Base-by-base conservation (phyloP, 2,113 vertebrate species). In the Zosterops lateralis region DNA sequence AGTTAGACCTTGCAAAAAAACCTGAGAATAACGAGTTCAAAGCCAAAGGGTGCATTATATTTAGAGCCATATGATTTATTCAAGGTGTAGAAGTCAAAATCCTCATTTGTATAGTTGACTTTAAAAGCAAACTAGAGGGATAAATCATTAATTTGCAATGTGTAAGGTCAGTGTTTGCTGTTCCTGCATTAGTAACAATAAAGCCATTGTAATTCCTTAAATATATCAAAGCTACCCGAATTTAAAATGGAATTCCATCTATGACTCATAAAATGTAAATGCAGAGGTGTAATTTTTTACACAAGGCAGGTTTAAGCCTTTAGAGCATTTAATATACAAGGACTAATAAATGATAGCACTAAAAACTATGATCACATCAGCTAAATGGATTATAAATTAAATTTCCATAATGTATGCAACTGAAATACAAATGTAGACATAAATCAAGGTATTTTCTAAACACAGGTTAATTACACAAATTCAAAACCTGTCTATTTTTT, bases 361-460 rank as follows among this genome's bases (percentile, higher is more conserved):
- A 98, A 99, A 98, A 99, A 98, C 98, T 98, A 98, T 97, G 98
- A 98, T 96, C 98, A 97, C 99, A 99, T 99, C 99, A 99, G 99
- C 98, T 99, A 99, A 99, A 99, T 99, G 99, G 99, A 99, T 99
- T 99, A 99, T 99, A 99, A 99, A 99, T 99, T 99, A 98, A 99
- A 99, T 99, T 98, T 99, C 99, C 99, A 99, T 99, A 99, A 99
- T 99, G 98, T 97, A 99, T 98, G 98, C 98, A 98, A 98, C 97
- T 97, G 97, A 98, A 99, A 99, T 98, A 99, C 98, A 99, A 98
- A 99, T 96, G 90, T 95, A 84, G 96, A 93, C 98, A 98, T 99
- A 99, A 99, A 99, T 99, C 99, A 99, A 96, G 80, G 98, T 98
- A 98, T 98, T 99, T 99, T 99, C 98, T 99, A 99, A 99, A 99